These are phyloP conservation scores for Formica aserva DNA, from an alignment of 2,888 invertebrate genomes.

Conservation along the genomic window DNA sequence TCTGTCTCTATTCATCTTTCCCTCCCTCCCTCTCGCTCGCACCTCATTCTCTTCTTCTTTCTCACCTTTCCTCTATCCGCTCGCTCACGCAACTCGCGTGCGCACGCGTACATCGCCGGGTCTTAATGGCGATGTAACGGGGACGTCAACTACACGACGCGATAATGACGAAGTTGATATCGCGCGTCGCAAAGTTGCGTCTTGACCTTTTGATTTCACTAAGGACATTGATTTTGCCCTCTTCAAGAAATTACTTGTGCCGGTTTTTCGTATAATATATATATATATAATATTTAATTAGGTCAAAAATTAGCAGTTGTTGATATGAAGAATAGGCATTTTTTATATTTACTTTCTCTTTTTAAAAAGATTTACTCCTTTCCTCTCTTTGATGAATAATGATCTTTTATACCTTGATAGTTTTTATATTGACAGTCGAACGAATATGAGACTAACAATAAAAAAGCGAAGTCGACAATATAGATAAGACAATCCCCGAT, in stretches of 20 bases:
- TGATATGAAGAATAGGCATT: background rate
- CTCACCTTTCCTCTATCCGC: conserved; percentile 36
- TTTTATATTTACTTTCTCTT: background rate
- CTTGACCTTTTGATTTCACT: conserved; percentile 25
- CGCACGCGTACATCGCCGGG: conserved; percentile 19
- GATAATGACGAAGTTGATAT: conserved; percentile 26
- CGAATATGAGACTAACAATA: no score
- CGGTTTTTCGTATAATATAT: background rate
- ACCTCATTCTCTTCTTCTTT: conserved; percentile 5
- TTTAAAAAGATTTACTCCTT: background rate
- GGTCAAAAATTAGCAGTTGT: background rate
- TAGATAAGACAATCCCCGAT: background rate
- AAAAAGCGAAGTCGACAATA: background rate
- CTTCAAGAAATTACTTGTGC: background rate
- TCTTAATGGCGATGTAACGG: conserved; percentile 39
- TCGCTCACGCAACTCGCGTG: conserved; percentile 30
- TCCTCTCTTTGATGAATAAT: background rate
- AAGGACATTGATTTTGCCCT: background rate
- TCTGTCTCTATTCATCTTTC: background rate
- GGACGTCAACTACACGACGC: conserved; percentile 31
- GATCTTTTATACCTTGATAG: background rate
- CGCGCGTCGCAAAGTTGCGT: conserved; percentile 2
- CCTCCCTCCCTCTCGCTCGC: background rate
- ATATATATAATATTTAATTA: background rate
- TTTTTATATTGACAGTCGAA: background rate